Conservation (phyloP, 2,113 vertebrate species). For the Mustela lutreola region DNA sequence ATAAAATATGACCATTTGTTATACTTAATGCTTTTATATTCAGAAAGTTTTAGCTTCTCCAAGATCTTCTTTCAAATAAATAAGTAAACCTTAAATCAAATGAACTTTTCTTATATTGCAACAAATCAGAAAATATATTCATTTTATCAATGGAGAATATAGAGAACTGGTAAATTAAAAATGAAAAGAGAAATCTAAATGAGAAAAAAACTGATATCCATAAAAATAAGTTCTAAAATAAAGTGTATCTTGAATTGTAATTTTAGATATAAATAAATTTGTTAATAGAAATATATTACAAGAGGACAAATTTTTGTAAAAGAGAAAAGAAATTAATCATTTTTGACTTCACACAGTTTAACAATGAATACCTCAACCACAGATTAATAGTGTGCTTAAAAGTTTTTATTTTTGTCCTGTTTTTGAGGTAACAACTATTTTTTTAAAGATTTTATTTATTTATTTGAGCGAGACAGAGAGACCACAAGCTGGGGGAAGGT, state of each 20-base stretch:
- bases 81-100: neutral
- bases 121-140: neutral
- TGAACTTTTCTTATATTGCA: neutral
- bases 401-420: neutral
- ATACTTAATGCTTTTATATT: neutral
- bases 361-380: neutral
- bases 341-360: neutral
- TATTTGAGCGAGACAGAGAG: neutral
- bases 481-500: no score
- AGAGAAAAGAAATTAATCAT: neutral
- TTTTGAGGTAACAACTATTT: conserved; percentile 63
- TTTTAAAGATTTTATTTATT: no score
- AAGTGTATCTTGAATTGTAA: neutral
- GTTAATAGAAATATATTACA: neutral
- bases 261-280: neutral
- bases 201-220: neutral
- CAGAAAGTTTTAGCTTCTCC: neutral
- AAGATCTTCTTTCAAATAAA: neutral
- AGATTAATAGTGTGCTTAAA: neutral
- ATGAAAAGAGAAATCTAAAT: neutral
- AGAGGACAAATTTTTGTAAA: neutral
- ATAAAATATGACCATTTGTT: neutral
- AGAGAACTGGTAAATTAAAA: neutral
- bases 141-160: neutral
- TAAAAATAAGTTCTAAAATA: neutral